Evolutionary conservation across 2,797 vertebrate genomes (phyloP), one percentile per base, ranked within the genome.

Genomic region (Oceanodroma leucorhoa): DNA sequence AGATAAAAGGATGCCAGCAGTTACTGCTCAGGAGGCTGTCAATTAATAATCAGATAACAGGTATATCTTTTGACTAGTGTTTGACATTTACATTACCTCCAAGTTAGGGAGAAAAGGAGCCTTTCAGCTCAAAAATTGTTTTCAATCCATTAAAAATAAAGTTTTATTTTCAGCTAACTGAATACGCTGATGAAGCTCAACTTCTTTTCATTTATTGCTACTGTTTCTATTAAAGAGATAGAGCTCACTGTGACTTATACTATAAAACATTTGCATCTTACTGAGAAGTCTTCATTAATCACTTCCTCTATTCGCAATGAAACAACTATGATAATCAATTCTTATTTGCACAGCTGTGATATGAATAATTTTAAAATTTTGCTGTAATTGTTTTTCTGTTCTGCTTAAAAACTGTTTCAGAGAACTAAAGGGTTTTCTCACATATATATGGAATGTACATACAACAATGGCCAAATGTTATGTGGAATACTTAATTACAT

Each of bases 271-370:
- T 94, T 95, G 66, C 84, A 94, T 94, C 93, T 96, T 96, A 93
- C 95, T 91, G 91, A 92, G 96, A 96, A 96, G 36, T 22, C 4
- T 86, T 95, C 96, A 98, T 97, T 98, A 97, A 98, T 98, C 96
- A 97, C 75, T 92, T 85, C 72, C 90, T 89, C 72, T 83, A 80
- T 89, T 93, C 87, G 93, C 67, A 90, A 36, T 87, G 94, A 97
- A 98, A 94, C 55, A 87, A 80, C 95, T 93, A 84, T 61, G 87
- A 92, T 97, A 96, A 98, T 98, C 94, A 97, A 95, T 97, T 98
- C 96, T 95, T 96, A 96, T 96, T 97, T 96, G 93, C 73, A 96
- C 62, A 95, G 93, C 87, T 95, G 87, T 22, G 10, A 87, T 86
- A 92, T 89, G 95, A 97, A 90, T 96, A 97, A 97, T 97, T 97